phyloP scores from a whole-genome alignment of 1,140 invertebrate species.

The Sarcophaga bullata region DNA sequence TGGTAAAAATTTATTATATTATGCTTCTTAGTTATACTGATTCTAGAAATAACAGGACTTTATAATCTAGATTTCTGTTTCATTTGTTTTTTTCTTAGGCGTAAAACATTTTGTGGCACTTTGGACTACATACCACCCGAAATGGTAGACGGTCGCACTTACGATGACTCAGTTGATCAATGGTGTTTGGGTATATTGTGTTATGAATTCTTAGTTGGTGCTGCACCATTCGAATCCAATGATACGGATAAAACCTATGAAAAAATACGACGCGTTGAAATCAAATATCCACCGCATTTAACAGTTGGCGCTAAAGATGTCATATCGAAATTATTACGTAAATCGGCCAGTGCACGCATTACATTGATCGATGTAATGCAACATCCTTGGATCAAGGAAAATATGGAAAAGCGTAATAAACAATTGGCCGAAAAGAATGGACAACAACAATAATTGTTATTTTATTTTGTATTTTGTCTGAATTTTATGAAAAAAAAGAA shows the following conservation, averaged over 20 bases:
- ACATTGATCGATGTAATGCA: slow-evolving; percentile 77
- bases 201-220: slow-evolving; percentile 94
- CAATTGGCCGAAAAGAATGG: not conserved
- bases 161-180: slow-evolving; percentile 84
- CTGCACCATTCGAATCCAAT: slow-evolving; percentile 90
- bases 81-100: not conserved
- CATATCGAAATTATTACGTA: slow-evolving; percentile 80
- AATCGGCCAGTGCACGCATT: slow-evolving; percentile 75
- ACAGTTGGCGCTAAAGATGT: slow-evolving; percentile 81
- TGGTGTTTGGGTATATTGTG: slow-evolving; percentile 94
- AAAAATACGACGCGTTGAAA: slow-evolving; percentile 79
- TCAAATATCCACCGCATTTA: slow-evolving; percentile 80
- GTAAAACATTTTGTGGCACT: slow-evolving; percentile 74
- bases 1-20: too few species aligned
- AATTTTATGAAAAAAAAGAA: too few species aligned
- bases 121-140: slow-evolving; percentile 94
- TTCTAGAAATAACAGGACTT: too few species aligned
- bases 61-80: too few species aligned
- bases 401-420: slow-evolving; percentile 52
- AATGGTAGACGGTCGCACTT: slow-evolving; percentile 82
- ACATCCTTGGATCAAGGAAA: slow-evolving; percentile 79
- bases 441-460: not conserved
- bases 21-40: too few species aligned
- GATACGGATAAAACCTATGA: slow-evolving; percentile 83
- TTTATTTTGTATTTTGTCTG: too few species aligned